Base-by-base conservation (phyloP, 2,113 vertebrate genomes). In the Anguilla japonica region DNA sequence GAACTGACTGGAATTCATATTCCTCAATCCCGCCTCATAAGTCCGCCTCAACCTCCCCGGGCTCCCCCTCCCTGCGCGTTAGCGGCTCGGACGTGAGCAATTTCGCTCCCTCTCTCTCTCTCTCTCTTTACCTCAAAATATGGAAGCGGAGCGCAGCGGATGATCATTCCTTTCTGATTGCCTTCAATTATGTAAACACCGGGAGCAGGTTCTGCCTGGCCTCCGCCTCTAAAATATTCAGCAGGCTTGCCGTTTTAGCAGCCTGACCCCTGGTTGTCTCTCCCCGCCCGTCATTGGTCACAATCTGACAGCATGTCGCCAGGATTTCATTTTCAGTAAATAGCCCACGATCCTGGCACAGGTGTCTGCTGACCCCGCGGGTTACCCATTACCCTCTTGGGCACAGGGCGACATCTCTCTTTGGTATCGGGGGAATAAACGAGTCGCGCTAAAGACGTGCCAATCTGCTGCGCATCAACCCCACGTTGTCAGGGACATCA, bases 141-240 rank as follows among this genome's bases (percentile, higher is more conserved):
- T 41, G 60, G 90, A 88, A 81, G 26, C 15, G 56, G 63, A 87
- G 90, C 93, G 91, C 94, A 95, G 83, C 88, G 92, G 92, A 87
- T 95, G 83, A 89, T 93, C 92, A 96, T 96, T 96, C 92, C 88
- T 89, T 91, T 91, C 91, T 88, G 83, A 88, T 89, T 86, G 89
- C 88, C 86, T 89, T 90, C 92, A 93, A 90, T 95, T 95, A 92
- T 90, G 83, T 22, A 26, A 50, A 57, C 86, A 39, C 89, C 87
- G 85, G 90, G 79, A 82, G 6, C 90, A 88, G 88, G 75, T 88
- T 92, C 86, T 88, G 83, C 90, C 88, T 86, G 0, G 16, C 89
- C 90, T 91, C 91, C 87, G 91, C 84, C 85, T 87, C 89, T 93
- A 88, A 90, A 91, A 91, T 92, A 91, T 88, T 92, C 89, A 91